Evolutionary conservation across 1,140 invertebrate species (phyloP), one percentile per base, ranked within the genome.

Genomic region (Parasteatoda tepidariorum): DNA sequence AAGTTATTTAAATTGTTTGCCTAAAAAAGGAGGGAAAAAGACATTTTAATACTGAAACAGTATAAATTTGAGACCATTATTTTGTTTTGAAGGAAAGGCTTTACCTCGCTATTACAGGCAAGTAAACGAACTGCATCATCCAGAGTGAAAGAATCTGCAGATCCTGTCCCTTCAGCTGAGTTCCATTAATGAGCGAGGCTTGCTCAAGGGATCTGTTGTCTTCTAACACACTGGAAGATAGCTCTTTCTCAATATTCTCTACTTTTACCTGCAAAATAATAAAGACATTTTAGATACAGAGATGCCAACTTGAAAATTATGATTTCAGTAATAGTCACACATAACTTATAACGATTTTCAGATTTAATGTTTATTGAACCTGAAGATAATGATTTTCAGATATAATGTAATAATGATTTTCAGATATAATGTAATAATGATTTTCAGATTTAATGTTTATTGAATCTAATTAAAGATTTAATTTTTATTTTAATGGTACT

Each of bases 81-180:
- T 41, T 5, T 41, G 38, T 41, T 41, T 13, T 6, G 9, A 6
- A 64, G 24, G 3, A 22, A 55, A 54, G 22, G 11, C 26, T 7
- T 54, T n/a, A 84, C 83, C 73, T 70, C 71, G 82, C 66, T 54
- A 67, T 78, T 62, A 71, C 68, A 18, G 83, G 78, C 75, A 73
- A 86, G 41, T 31, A 75, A 54, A 86, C 71, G 73, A 74, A 87
- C 57, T 59, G 86, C 84, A 67, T 87, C 83, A 84, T 85, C 87
- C 64, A 87, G 13, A 84, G 79, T 54, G 55, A 28, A 73, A 61
- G 73, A 48, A 55, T 62, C 55, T 22, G 61, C 67, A 48, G 55
- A 57, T 86, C 87, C 84, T 87, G 86, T 57, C 66, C 83, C 87
- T 87, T 85, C 87, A 64, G 87, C 87, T 78, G 87, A 87, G 87